Evolutionary conservation across 2,888 invertebrate species (phyloP).

Genomic region (Timandra comae): DNA sequence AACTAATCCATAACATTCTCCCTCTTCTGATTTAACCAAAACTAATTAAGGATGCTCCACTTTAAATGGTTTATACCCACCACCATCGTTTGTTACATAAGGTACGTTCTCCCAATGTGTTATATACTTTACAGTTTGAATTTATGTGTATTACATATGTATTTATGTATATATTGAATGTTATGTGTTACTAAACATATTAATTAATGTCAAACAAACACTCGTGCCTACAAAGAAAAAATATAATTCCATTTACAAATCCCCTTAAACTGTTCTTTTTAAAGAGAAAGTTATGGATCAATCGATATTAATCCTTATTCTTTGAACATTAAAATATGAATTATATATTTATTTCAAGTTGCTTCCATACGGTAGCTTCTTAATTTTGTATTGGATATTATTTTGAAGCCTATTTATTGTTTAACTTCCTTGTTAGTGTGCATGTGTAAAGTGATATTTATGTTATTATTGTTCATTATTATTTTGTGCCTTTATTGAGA

Average conservation of each 20-base stretch:
- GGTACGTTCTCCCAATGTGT: conserved; percentile 68
- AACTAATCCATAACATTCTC: conserved; percentile 78
- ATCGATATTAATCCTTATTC: conserved; percentile 44
- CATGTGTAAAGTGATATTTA: conserved; percentile 61
- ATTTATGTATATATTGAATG: conserved; percentile 43
- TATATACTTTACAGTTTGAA: conserved; percentile 49
- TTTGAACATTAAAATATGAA: conserved; percentile 2
- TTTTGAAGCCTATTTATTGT: conserved; percentile 45
- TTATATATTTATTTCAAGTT: conserved; percentile 39
- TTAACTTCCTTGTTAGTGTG: conserved; percentile 54
- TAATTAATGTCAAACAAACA: conserved; percentile 41
- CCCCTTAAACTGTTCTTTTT: conserved; percentile 25
- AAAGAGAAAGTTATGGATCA: conserved; percentile 71
- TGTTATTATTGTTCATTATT: conserved; percentile 39
- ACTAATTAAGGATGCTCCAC: conserved; percentile 75
- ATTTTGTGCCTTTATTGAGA: conserved; percentile 14
- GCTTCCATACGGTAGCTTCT: conserved; percentile 65
- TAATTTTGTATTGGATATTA: conserved; percentile 35
- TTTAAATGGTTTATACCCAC: conserved; percentile 71
- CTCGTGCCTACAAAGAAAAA: conserved; percentile 54
- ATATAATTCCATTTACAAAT: conserved; percentile 14
- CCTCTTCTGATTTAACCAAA: conserved; percentile 73
- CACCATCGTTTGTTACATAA: conserved; percentile 71
- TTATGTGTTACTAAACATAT: conserved; percentile 57
- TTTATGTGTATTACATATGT: conserved; percentile 67